Base-by-base conservation (phyloP, 1,140 invertebrate species). In the Stratiolaelaps scimitus region DNA sequence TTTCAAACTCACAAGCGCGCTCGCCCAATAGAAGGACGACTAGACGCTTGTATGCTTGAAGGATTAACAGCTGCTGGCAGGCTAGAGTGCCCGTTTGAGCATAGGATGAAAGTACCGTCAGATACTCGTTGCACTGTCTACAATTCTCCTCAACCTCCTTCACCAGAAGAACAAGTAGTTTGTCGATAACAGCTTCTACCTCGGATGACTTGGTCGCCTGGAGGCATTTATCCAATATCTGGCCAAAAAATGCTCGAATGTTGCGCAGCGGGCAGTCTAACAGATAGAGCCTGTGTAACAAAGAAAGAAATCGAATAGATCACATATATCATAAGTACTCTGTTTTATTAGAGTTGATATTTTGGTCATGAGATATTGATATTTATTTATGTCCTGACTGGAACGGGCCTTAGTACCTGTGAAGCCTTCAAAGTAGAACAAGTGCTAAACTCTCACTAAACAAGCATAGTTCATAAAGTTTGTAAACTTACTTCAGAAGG, bases 131-230 rank as follows among this genome's bases (percentile, higher is more conserved):
- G 67, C 75, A 77, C 20, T 76, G 75, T 71, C 77, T 76, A 70
- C 75, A 75, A 65, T 77, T 74, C 66, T 79, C 77, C 23, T 76
- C 71, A 2, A 79, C 78, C 68, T 79, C 78, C 70, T 76, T 76
- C 30, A 75, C 72, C 34, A 80, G 68, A 70, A 79, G 70, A 26
- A 71, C 69, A 7, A 79, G 67, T 30, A 79, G 64, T 43, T 71
- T 64, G 29, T 74, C 73, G 47, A 80, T 68, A 13, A 79, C 68
- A 20, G 70, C 70, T 68, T 76, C 71, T 66, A 76, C 53, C 34
- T 60, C 53, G 26, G 53, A 15, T 26, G 20, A 40, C 43, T 34
- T 19, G 48, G 29, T 68, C 47, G 19, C 19, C 45, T 65, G 65
- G 2, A 68, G 43, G 40, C 34, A 53, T 43, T 43, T 17, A 23